Evolutionary conservation across 2,888 invertebrate genomes (phyloP), one percentile per base, ranked within the genome.

Genomic region (Orthosia cruda): DNA sequence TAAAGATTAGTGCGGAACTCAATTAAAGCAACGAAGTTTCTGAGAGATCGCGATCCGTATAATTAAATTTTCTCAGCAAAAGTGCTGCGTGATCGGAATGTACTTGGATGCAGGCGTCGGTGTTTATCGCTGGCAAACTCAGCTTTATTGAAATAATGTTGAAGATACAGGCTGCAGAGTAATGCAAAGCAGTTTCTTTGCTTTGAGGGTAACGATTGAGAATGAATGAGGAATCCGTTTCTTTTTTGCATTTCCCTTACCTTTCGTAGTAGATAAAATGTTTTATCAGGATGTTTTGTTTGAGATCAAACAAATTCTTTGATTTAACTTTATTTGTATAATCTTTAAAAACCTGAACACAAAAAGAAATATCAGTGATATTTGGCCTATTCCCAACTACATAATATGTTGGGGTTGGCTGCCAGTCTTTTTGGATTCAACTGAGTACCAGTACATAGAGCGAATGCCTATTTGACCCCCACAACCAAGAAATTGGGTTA

Each of bases 1-100:
- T 91, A 92, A 94, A 95, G 96, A 95, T 96, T 93, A 95, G 93
- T 89, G 88, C 87, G 87, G 89, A 96, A 96, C 95, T 95, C 94
- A 94, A 96, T 95, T 96, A 95, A 94, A 93, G 88, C 91, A 86
- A 88, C 91, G 85, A 94, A 95, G 91, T 95, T 94, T 88, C 90
- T 85, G 76, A 81, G 88, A 92, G 93, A 93, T 94, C 94, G 93
- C 88, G 93, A 93, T 91, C 93, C 93, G 92, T 94, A 89, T 95
- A 95, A 96, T 96, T 95, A 95, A 95, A 95, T 95, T 94, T 93
- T 91, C 92, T 81, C 75, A 81, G 91, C 91, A 92, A 94, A 94
- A 95, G 93, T 93, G 91, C 91, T 91, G 90, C 93, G 93, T 94
- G 95, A 93, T 93, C 89, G 87, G 94, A 94, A 94, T 94, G 86